These are phyloP conservation scores for Heliconius himera DNA, from an alignment of 1,140 invertebrate genomes.

Conservation along the genomic window DNA sequence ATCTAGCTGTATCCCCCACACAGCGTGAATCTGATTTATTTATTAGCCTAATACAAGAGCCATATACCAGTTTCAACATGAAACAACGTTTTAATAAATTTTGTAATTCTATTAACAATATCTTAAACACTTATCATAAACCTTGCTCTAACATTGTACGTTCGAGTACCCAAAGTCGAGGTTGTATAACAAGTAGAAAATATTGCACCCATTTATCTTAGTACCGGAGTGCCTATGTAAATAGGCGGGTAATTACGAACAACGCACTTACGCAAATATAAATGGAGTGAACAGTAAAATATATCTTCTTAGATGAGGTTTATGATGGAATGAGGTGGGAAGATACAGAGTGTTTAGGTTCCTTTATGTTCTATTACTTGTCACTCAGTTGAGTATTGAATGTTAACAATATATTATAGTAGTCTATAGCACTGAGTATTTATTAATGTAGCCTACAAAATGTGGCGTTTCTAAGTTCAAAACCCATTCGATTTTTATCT, in stretches of 20 bases:
- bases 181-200: constrained; percentile 47
- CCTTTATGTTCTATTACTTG: neutral
- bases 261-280: constrained; percentile 42
- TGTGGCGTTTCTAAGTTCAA: too few relatives aligned
- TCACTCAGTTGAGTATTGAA: too few relatives aligned
- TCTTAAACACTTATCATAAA: constrained; percentile 11
- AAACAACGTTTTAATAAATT: constrained; percentile 1
- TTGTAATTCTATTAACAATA: constrained; percentile 1
- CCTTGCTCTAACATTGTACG: constrained; percentile 16
- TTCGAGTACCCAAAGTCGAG: constrained; percentile 26
- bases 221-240: constrained; percentile 50
- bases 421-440: too few relatives aligned
- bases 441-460: too few relatives aligned
- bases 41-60: constrained; percentile 41
- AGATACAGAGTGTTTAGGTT: neutral
- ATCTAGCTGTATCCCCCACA: constrained; percentile 74
- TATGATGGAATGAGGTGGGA: neutral
- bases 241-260: constrained; percentile 57
- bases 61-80: neutral
- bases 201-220: constrained; percentile 59
- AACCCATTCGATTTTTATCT: too few relatives aligned
- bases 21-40: constrained; percentile 66
- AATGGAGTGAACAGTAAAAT: constrained; percentile 30
- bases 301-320: constrained; percentile 4
- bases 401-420: too few relatives aligned